Percentiles rank a stretch among this genome's conserved stretches.
Evolutionary conservation across 2,888 invertebrate species (phyloP).

Genomic region (Ethmia dodecea): DNA sequence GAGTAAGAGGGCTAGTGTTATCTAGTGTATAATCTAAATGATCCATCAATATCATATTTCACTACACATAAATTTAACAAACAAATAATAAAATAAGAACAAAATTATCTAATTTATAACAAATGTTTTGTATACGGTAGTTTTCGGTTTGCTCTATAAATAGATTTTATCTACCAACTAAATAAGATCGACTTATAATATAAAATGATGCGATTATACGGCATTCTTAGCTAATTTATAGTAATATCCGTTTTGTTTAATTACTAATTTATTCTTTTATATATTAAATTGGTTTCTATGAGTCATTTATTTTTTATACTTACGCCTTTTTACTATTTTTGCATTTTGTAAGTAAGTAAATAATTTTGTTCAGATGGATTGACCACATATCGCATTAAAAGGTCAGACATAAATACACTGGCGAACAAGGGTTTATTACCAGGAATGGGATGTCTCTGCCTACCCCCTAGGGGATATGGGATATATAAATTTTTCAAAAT

Average conservation of each 20-base stretch:
- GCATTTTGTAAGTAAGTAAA: too few species aligned
- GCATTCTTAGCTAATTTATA: background rate
- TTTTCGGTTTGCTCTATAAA: background rate
- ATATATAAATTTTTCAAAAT: too few species aligned
- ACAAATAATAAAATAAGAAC: too few species aligned
- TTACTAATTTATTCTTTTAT: background rate
- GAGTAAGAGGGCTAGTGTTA: too few species aligned
- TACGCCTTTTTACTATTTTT: too few species aligned
- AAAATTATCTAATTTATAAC: background rate
- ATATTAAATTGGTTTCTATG: background rate
- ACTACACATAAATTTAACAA: background rate
- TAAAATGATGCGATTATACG: background rate
- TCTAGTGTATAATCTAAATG: too few species aligned
- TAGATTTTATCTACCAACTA: background rate
- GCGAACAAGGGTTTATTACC: too few species aligned
- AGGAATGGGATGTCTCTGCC: too few species aligned
- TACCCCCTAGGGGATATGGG: too few species aligned
- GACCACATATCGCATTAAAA: too few species aligned
- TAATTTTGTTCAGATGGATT: too few species aligned
- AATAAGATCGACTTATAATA: background rate
- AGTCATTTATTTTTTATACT: background rate
- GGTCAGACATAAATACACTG: too few species aligned
- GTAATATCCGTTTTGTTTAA: background rate
- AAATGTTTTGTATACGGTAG: background rate
- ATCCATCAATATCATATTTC: slow-evolving; percentile 9